These are phyloP conservation scores for Atopsyche davidsoni DNA, from an alignment of 1,140 invertebrate genomes.

Conservation along the genomic window DNA sequence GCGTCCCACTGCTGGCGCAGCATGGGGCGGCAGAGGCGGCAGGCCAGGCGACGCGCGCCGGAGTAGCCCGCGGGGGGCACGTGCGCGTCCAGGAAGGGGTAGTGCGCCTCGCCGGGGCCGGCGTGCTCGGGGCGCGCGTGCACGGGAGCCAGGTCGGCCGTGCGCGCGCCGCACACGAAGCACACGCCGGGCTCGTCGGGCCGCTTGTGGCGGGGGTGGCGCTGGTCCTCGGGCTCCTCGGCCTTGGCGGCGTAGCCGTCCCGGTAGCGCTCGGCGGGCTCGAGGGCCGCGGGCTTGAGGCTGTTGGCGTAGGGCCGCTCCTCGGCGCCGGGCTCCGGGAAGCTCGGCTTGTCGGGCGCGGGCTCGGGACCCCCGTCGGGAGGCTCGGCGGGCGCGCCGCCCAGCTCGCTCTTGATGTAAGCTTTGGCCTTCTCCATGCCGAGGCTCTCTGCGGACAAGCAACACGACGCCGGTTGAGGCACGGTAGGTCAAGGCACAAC, in stretches of 20 bases:
- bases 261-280: background rate
- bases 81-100: slow-evolving; percentile 85
- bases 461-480: no score
- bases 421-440: slow-evolving; percentile 57
- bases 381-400: slow-evolving; percentile 33
- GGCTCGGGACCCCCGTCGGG: slow-evolving; percentile 32
- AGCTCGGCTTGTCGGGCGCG: slow-evolving; percentile 13
- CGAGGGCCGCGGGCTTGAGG: background rate
- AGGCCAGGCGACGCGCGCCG: slow-evolving; percentile 51
- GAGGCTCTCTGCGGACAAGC: slow-evolving; percentile 17
- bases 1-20: slow-evolving; percentile 86
- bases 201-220: background rate
- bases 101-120: slow-evolving; percentile 65
- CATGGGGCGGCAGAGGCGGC: slow-evolving; percentile 78
- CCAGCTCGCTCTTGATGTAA: slow-evolving; percentile 54
- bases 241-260: slow-evolving; percentile 4
- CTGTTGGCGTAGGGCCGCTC: slow-evolving; percentile 3
- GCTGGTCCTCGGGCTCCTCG: slow-evolving; percentile 5
- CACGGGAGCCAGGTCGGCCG: slow-evolving; percentile 62
- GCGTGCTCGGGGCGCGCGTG: slow-evolving; percentile 56
- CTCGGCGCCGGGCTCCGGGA: slow-evolving; percentile 7
- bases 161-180: slow-evolving; percentile 78
- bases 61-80: slow-evolving; percentile 69
- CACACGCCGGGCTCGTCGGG: slow-evolving; percentile 48
- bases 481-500: no score